phyloP scores from a whole-genome alignment of 2,797 vertebrate genomes.

The Silurus aristotelis region DNA sequence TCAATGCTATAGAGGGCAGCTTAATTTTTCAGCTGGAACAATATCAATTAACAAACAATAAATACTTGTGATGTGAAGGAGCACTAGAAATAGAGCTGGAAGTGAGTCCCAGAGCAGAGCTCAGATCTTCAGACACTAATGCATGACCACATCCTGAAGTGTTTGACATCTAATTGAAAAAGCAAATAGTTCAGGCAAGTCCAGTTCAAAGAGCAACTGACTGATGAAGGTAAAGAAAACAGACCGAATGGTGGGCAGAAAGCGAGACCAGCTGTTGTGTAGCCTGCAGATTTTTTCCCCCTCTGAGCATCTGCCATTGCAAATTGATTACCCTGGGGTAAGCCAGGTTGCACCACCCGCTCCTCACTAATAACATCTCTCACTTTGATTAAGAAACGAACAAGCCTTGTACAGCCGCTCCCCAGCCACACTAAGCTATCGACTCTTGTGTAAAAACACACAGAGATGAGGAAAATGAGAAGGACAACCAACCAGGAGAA shows the following conservation, averaged over 20 bases:
- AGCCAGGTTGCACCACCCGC: constrained; percentile 52
- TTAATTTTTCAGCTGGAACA: not conserved
- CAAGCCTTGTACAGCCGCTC: constrained; percentile 39
- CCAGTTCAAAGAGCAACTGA: constrained; percentile 38
- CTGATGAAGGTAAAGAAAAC: constrained; percentile 26
- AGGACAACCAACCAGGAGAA: constrained; percentile 3
- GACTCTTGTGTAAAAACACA: constrained; percentile 13
- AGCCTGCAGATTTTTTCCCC: constrained; percentile 60
- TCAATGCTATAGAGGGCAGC: not conserved
- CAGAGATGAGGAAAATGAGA: constrained; percentile 10
- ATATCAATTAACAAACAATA: not conserved
- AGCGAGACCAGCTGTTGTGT: constrained; percentile 63
- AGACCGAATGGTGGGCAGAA: constrained; percentile 4
- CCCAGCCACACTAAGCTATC: constrained; percentile 20
- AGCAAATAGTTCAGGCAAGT: constrained; percentile 18
- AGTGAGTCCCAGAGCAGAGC: not conserved
- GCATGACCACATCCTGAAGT: not conserved
- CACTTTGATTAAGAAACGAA: constrained; percentile 70
- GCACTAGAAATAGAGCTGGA: not conserved
- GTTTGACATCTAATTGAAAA: constrained; percentile 17
- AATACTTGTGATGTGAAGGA: not conserved
- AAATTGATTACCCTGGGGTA: constrained; percentile 74
- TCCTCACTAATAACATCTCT: constrained; percentile 67
- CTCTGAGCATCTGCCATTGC: constrained; percentile 71
- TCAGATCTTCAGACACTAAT: not conserved